Conservation (phyloP, 2,113 vertebrate genomes). For the Pontoporia blainvillei region DNA sequence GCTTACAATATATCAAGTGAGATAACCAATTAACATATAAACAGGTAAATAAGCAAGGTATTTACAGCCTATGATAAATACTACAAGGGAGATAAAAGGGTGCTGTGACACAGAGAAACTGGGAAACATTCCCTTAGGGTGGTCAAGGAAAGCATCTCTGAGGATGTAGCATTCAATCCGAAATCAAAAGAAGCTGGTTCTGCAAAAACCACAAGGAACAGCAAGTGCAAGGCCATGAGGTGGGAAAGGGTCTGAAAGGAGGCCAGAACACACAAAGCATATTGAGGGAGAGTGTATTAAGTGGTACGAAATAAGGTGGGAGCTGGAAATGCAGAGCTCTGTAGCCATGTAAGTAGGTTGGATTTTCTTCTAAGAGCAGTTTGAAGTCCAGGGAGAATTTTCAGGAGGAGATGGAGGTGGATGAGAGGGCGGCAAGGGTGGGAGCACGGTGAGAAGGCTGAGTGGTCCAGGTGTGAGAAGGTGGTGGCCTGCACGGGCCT, state of each 20-base stretch:
- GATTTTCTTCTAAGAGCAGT: not conserved
- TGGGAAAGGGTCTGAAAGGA: not conserved
- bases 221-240: not conserved
- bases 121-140: not conserved
- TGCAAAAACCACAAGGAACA: not conserved
- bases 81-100: not conserved
- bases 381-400: not conserved
- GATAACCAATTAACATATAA: not conserved
- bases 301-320: rapidly evolving
- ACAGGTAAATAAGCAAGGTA: not conserved
- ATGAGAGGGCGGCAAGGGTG: not conserved
- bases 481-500: not conserved
- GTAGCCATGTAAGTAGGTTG: too few species aligned
- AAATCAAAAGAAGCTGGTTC: not conserved
- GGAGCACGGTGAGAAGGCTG: not conserved
- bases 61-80: not conserved
- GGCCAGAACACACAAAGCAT: not conserved
- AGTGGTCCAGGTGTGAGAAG: not conserved
- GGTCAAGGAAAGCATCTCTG: not conserved
- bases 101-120: not conserved
- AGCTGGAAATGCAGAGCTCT: not conserved
- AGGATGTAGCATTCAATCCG: not conserved
- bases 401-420: not conserved
- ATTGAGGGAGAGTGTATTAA: not conserved
- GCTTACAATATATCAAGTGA: not conserved